phyloP scores from a whole-genome alignment of 2,888 invertebrate species.

The Dendrolimus pini region DNA sequence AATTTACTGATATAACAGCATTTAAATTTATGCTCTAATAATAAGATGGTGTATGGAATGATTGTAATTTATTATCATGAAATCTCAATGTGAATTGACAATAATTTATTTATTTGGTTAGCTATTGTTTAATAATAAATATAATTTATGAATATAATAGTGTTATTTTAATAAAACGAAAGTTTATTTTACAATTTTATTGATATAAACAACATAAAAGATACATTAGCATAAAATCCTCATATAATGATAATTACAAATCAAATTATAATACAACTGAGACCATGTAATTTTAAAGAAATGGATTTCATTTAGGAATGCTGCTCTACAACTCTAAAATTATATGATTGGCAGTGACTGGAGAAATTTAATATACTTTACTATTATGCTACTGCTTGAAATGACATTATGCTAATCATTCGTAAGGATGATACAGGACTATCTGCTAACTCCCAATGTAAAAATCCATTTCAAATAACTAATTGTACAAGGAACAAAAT shows the following conservation, averaged over 20 bases:
- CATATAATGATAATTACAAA: constrained; percentile 63
- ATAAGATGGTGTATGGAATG: constrained; percentile 13
- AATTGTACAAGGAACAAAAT: constrained; percentile 62
- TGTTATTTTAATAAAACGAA: constrained; percentile 27
- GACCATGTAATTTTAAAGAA: constrained; percentile 61
- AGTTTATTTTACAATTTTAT: constrained; percentile 51
- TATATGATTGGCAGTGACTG: constrained; percentile 61
- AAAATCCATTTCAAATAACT: constrained; percentile 50
- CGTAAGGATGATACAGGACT: too few relatives aligned
- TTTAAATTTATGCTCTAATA: constrained; percentile 5
- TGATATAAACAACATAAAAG: constrained; percentile 66
- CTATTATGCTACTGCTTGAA: constrained; percentile 11
- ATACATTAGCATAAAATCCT: constrained; percentile 62
- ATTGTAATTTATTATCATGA: constrained; percentile 16
- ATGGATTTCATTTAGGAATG: constrained; percentile 60
- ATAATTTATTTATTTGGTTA: constrained; percentile 35
- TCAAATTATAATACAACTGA: constrained; percentile 70
- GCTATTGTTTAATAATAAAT: constrained; percentile 17
- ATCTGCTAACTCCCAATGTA: constrained; percentile 6
- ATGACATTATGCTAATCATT: too few relatives aligned
- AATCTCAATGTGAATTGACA: constrained; percentile 33
- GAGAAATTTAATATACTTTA: constrained; percentile 23
- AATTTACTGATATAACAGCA: neutral
- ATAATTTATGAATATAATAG: constrained; percentile 13
- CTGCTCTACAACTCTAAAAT: constrained; percentile 31